Percentiles rank a stretch among this genome's conserved stretches.
phyloP scores from a whole-genome alignment of 2,888 invertebrate genomes.

The Ormyrus nitidulus region DNA sequence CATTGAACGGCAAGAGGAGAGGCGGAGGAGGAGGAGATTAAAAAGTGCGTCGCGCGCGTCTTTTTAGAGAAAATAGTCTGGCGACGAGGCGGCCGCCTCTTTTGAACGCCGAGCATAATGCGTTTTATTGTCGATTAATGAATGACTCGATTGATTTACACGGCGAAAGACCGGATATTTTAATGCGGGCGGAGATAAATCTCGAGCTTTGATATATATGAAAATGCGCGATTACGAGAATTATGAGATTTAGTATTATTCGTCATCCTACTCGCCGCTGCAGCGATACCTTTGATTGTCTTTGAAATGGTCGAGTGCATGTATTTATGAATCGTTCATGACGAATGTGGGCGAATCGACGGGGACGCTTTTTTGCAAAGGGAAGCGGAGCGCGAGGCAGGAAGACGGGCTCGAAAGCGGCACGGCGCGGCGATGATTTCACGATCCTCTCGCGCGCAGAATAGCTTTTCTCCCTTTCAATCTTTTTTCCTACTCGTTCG shows the following conservation, averaged over 20 bases:
- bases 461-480: conserved; percentile 37
- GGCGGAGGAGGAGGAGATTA: conserved; percentile 2
- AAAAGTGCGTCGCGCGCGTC: conserved; percentile 1
- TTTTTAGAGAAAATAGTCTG: neutral
- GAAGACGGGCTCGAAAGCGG: conserved; percentile 6
- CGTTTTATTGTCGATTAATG: conserved; percentile 12
- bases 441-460: neutral
- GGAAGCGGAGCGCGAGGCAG: neutral
- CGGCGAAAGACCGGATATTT: neutral
- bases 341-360: no score
- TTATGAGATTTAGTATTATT: no score
- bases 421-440: no score
- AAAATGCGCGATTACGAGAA: no score
- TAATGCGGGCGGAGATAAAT: neutral
- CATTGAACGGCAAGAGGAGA: neutral
- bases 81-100: neutral
- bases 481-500: conserved; percentile 14
- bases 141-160: conserved; percentile 26
- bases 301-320: no score
- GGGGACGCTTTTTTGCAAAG: neutral
- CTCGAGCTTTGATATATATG: no score
- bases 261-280: no score
- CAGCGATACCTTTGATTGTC: no score
- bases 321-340: no score
- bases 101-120: neutral